Percentiles rank a stretch among this genome's conserved stretches.
These are phyloP conservation scores for Teleogryllus occipitalis DNA, from an alignment of 1,140 invertebrate genomes.

Conservation along the genomic window DNA sequence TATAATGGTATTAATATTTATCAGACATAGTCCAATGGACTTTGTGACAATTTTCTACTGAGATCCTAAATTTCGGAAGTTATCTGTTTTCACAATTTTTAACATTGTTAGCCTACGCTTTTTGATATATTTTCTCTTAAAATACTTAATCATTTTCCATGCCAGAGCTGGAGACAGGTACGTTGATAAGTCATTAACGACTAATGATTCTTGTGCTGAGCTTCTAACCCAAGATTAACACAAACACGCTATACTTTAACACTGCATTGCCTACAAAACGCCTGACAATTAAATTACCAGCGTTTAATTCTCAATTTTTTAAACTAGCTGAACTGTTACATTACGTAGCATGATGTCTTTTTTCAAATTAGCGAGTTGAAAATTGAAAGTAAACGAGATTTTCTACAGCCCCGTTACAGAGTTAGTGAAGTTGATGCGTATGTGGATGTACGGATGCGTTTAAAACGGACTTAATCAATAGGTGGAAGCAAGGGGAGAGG, in stretches of 20 bases:
- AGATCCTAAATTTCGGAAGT: too few species aligned
- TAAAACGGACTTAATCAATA: conserved; percentile 15
- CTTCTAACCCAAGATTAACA: not conserved
- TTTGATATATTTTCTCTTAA: too few species aligned
- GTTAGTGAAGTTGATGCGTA: not conserved
- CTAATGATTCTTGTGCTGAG: not conserved
- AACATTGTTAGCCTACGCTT: too few species aligned
- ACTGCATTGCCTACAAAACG: not conserved
- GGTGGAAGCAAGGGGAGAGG: not conserved
- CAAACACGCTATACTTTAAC: not conserved
- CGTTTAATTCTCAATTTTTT: conserved; percentile 1
- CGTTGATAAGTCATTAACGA: not conserved
- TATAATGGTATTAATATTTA: too few species aligned
- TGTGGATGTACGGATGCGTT: not conserved
- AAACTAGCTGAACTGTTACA: not conserved
- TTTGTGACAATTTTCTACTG: too few species aligned
- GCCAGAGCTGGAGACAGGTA: not conserved
- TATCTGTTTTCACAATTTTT: too few species aligned
- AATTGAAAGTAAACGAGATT: conserved; percentile 16
- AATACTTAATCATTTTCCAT: not conserved
- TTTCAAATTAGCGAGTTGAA: conserved; percentile 16
- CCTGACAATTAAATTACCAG: not conserved
- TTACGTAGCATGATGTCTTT: conserved; percentile 4
- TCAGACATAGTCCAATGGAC: too few species aligned
- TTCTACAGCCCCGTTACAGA: not conserved